Evolutionary conservation across 2,888 invertebrate species (phyloP), one percentile per base, ranked within the genome.

Genomic region (Palloptera scutellata): DNA sequence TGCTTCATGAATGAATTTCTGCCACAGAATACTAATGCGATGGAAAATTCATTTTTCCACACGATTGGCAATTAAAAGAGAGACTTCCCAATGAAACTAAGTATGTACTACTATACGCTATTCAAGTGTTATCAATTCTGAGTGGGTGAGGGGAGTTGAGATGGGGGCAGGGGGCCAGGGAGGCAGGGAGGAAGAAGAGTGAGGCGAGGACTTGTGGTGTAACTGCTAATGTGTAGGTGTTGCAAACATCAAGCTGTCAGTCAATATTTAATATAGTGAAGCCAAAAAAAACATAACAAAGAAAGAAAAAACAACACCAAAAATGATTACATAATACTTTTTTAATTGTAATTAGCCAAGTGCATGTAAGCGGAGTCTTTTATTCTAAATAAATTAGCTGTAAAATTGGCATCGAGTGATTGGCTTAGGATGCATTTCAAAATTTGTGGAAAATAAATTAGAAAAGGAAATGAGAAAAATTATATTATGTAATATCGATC

Each of bases 11-110:
- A 81, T 82, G 81, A 82, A 80, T 79, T 81, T 82, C 80, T 77
- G 74, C 79, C 78, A 79, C 79, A 77, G 83, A 83, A 83, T 83
- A 82, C 81, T 83, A 83, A 83, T 83, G 79, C 77, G 79, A 80
- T 83, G 83, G 82, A 83, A 82, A 81, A 82, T 83, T 81, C 79
- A 80, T 80, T 82, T 83, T 83, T 81, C 81, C 83, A 81, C 81
- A 80, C 79, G 82, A 81, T 82, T 84, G 81, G 78, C 78, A 82
- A 83, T 78, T 81, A 79, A 81, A 81, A 80, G 78, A 78, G 83
- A 80, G 52, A 60, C 52, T 58, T 17, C 53, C 30, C 30, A 30
- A 30, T 6, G 30, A 11, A n/a, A 58, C 3, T 40, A 40, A 40
- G 30, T 20, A 20, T 30, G 19, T 57, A 40, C 40, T 15, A 30